Base-by-base conservation (phyloP, 2,113 vertebrate genomes). In the Merops nubicus region DNA sequence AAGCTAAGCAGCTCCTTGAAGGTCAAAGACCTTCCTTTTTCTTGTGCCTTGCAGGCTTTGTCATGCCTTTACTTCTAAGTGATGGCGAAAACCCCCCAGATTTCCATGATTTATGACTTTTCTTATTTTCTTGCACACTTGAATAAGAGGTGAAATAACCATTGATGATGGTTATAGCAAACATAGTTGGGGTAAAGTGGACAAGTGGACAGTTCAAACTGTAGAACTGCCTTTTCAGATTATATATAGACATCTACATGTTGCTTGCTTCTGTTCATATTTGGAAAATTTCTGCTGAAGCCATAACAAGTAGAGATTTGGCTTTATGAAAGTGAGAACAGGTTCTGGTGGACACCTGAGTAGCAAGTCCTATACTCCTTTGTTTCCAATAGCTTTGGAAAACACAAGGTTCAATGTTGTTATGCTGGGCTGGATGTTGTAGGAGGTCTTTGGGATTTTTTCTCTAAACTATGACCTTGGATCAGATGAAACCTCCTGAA, bases 71-170 rank as follows among this genome's bases (percentile, higher is more conserved):
- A 4, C n/a, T 91, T 86, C 11, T 11, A 84, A 56, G 31, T 40
- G 38, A 68, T 2, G 2, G 15, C 12, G 50, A 5, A 20, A 21
- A 48, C 10, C 0, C 1, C 0, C 1, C 10, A 17, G 17, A 47
- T 65, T 43, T 64, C 34, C 7, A 12, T 47, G 43, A 18, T 85
- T 63, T 63, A 54, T 56, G 31, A 17, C 28, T 54, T 73, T 38
- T 33, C 26, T 72, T 77, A 12, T 51, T 59, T 81, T 82, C 57
- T 83, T 68, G 25, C n/a, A 33, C 54, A 25, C 29, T 74, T 28
- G 10, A 51, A 18, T 45, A 74, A 50, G 60, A 83, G 42, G 45
- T 51, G 31, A 56, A 45, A 38, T 38, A 53, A 21, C 45, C 34
- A 77, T 5, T 14, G 22, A 1, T 26, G 36, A 28, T n/a, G 29